Evolutionary conservation across 2,113 vertebrate species (phyloP).

Genomic region (Ornithorhynchus anatinus): DNA sequence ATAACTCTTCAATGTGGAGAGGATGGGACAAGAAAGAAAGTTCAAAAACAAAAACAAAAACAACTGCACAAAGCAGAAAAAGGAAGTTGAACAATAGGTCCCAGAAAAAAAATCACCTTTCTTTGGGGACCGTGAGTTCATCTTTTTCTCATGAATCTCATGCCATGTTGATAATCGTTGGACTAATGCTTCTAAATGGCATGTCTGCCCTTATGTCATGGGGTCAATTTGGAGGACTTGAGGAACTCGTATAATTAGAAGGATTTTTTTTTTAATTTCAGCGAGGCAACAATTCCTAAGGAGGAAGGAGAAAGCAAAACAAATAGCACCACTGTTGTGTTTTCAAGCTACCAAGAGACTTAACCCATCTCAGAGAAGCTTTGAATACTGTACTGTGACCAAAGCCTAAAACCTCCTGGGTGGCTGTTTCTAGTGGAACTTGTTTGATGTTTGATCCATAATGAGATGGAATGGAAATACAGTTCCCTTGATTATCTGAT

Average conservation of each 20-base stretch:
- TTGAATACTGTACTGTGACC: slow-evolving; percentile 19
- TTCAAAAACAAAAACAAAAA: not conserved
- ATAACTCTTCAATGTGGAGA: not conserved
- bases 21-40: not conserved
- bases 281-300: slow-evolving; percentile 14
- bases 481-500: slow-evolving; percentile 32
- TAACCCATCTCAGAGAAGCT: slow-evolving; percentile 1
- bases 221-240: slow-evolving; percentile 39
- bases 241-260: slow-evolving; percentile 45
- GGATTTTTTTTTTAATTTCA: slow-evolving; percentile 40
- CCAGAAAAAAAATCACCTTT: slow-evolving; percentile 26
- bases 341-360: slow-evolving; percentile 11
- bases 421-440: slow-evolving; percentile 20
- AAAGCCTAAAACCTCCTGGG: slow-evolving; percentile 35
- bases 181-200: slow-evolving; percentile 53
- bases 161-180: slow-evolving; percentile 41
- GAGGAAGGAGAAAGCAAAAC: not conserved
- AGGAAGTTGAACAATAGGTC: not conserved
- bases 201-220: slow-evolving; percentile 13
- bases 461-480: slow-evolving; percentile 30
- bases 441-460: slow-evolving; percentile 22
- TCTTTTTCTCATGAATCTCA: slow-evolving; percentile 57
- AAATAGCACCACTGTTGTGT: slow-evolving; percentile 3
- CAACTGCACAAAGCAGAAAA: not conserved
- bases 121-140: slow-evolving; percentile 27